Conservation (phyloP, 2,113 vertebrate species). For the Helogale parvula region DNA sequence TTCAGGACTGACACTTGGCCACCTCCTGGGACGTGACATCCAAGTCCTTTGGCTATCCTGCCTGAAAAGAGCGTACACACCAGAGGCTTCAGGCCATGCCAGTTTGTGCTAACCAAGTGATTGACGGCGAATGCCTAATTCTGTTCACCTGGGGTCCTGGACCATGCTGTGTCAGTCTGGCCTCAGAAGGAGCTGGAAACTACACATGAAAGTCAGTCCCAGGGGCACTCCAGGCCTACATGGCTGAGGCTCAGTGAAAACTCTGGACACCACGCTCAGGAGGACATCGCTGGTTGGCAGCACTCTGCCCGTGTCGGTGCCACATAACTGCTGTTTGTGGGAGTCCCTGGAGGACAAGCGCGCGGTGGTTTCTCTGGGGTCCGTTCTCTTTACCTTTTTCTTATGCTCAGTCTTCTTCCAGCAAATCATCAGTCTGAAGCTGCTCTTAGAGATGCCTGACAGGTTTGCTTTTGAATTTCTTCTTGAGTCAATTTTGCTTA, state of each 20-base stretch:
- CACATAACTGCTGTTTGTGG: background rate
- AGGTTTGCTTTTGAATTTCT: background rate
- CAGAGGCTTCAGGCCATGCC: background rate
- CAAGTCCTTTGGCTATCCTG: background rate
- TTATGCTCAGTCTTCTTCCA: background rate
- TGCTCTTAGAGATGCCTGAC: background rate
- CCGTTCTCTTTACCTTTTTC: background rate
- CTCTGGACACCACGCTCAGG: background rate
- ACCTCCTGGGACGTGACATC: background rate
- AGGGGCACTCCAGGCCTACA: background rate
- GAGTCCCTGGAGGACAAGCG: background rate
- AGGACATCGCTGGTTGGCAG: background rate
- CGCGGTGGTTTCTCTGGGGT: background rate
- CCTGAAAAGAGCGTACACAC: background rate
- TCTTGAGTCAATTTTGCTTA: background rate
- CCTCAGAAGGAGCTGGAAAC: background rate
- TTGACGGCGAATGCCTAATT: background rate
- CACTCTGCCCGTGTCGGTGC: background rate
- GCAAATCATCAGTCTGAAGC: background rate
- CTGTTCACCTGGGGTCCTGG: background rate
- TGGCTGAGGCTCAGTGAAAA: background rate
- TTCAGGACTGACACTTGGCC: background rate
- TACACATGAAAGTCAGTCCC: background rate
- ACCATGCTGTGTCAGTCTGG: background rate
- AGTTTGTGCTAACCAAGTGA: background rate